phyloP scores from a whole-genome alignment of 2,797 vertebrate genomes.

The Leptatherina wallacei region DNA sequence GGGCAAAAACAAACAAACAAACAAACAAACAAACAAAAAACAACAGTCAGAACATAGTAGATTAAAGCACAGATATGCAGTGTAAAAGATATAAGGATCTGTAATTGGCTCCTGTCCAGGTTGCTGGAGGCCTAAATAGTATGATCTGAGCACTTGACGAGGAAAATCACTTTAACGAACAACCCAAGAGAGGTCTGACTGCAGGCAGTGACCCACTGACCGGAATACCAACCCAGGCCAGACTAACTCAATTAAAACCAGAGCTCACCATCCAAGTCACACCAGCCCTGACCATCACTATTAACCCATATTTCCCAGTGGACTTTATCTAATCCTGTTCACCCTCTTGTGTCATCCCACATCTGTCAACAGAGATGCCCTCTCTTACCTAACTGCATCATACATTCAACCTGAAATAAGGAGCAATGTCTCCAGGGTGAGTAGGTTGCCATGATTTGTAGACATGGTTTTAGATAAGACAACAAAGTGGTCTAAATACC shows the following conservation, averaged over 20 bases:
- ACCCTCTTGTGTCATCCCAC: constrained; percentile 6
- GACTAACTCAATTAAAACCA: constrained; percentile 51
- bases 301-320: constrained; percentile 16
- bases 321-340: constrained; percentile 16
- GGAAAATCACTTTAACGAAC: constrained; percentile 64
- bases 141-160: constrained; percentile 66
- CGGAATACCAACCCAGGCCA: constrained; percentile 57
- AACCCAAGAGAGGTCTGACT: constrained; percentile 47
- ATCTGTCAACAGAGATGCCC: constrained; percentile 13
- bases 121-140: constrained; percentile 64
- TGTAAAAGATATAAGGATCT: constrained; percentile 25
- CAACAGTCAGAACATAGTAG: background rate
- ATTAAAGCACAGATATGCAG: constrained; percentile 24
- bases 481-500: background rate
- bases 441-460: background rate
- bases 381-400: background rate
- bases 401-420: background rate
- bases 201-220: constrained; percentile 68
- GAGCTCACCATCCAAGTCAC: constrained; percentile 23
- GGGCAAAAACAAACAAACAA: background rate
- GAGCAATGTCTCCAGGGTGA: background rate
- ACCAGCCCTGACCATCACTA: constrained; percentile 22
- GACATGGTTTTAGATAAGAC: background rate
- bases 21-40: background rate
- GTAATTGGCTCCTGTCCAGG: constrained; percentile 63